These are phyloP conservation scores for Betta splendens DNA, from an alignment of 2,797 vertebrate genomes.

Conservation along the genomic window DNA sequence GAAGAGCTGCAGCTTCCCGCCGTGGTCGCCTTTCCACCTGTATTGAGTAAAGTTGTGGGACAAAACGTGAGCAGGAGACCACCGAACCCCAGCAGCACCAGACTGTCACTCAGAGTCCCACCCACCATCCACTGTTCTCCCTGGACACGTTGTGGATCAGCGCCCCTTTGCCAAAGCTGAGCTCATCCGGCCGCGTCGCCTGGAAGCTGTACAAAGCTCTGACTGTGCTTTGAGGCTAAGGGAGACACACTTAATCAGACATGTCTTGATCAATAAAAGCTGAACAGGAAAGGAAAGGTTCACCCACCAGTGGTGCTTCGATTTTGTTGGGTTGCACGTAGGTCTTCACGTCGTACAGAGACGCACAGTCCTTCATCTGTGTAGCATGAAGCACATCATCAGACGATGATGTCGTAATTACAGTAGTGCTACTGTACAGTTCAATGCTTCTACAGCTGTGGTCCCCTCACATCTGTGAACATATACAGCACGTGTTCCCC, in stretches of 20 bases:
- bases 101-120: no score
- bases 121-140: slow-evolving; percentile 90
- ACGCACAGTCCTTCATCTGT: slow-evolving; percentile 89
- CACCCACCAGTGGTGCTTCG: slow-evolving; percentile 86
- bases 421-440: no score
- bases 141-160: slow-evolving; percentile 93
- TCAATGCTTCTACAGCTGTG: no score
- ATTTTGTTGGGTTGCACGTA: slow-evolving; percentile 97
- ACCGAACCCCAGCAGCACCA: not conserved
- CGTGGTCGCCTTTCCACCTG: slow-evolving; percentile 97
- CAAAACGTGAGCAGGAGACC: not conserved
- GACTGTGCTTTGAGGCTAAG: slow-evolving; percentile 88
- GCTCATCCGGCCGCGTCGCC: slow-evolving; percentile 86
- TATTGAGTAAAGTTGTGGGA: not conserved
- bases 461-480: no score
- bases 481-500: no score
- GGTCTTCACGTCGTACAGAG: slow-evolving; percentile 89
- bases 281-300: not conserved
- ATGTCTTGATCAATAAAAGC: no score
- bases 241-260: slow-evolving; percentile 44
- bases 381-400: slow-evolving; percentile 14
- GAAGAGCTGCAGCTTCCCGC: slow-evolving; percentile 88
- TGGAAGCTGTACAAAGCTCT: slow-evolving; percentile 90
- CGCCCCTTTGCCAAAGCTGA: slow-evolving; percentile 90
- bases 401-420: no score